Percentiles rank a stretch among this genome's conserved stretches.
Conservation (phyloP, 2,888 invertebrate species). For the Ophioninae sp. region DNA sequence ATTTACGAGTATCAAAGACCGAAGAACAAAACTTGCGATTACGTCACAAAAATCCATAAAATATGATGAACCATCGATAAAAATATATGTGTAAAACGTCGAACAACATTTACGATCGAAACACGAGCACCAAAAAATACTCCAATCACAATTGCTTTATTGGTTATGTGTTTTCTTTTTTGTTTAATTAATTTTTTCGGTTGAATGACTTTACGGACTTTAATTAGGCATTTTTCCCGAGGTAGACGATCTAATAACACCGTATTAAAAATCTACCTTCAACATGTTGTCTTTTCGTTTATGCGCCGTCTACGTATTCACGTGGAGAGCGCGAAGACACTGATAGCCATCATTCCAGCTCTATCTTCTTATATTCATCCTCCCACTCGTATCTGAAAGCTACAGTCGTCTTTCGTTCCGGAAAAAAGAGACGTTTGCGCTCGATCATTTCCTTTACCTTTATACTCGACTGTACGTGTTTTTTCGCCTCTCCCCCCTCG, state of each 20-base stretch:
- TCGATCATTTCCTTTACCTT: constrained; percentile 11
- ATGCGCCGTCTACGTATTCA: constrained; percentile 63
- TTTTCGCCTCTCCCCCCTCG: constrained; percentile 2
- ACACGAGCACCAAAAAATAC: constrained; percentile 21
- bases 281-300: constrained; percentile 72
- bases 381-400: constrained; percentile 74
- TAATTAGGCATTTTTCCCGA: neutral
- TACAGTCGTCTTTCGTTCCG: constrained; percentile 68
- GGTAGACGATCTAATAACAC: constrained; percentile 2
- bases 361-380: constrained; percentile 80
- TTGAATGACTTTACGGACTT: neutral
- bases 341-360: constrained; percentile 79
- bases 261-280: constrained; percentile 71
- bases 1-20: too few relatives aligned
- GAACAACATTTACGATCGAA: neutral
- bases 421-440: constrained; percentile 54
- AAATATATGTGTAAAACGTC: neutral
- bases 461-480: constrained; percentile 1
- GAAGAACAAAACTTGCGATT: too few relatives aligned
- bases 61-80: too few relatives aligned
- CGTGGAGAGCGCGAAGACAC: constrained; percentile 78
- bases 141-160: constrained; percentile 9
- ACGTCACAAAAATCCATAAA: too few relatives aligned
- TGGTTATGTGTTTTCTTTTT: neutral
- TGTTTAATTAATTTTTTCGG: neutral